A percentile compares a stretch with the other conserved stretches of the same genome.
Evolutionary conservation across 2,113 vertebrate genomes (phyloP).

Genomic region (Nibea coibor): DNA sequence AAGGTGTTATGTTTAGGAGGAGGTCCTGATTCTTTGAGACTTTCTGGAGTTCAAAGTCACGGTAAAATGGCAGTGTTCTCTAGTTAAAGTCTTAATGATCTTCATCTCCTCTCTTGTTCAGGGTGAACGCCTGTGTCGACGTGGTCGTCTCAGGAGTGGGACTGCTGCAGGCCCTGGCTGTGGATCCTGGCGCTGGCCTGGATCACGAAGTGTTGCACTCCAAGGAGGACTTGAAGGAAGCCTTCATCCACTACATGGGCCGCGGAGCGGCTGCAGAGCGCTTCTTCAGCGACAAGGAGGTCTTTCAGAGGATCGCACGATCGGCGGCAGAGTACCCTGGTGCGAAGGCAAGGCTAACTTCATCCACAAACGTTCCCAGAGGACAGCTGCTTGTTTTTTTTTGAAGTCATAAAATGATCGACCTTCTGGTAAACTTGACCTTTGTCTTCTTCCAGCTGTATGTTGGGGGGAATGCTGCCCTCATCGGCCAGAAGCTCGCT

Average conservation of each 20-base stretch:
- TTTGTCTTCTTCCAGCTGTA: slow-evolving; percentile 86
- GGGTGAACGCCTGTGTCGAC: slow-evolving; percentile 96
- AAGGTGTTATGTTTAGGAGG: neutral
- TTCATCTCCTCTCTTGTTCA: slow-evolving; percentile 50
- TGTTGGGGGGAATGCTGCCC: slow-evolving; percentile 96
- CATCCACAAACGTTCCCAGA: neutral
- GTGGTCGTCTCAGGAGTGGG: slow-evolving; percentile 95
- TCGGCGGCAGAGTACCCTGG: slow-evolving; percentile 88
- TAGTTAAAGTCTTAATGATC: neutral
- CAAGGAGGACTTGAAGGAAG: slow-evolving; percentile 87
- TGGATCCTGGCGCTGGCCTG: slow-evolving; percentile 82
- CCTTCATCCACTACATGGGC: slow-evolving; percentile 92
- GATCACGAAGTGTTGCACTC: slow-evolving; percentile 89
- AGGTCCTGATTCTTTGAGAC: neutral
- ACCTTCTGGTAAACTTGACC: neutral
- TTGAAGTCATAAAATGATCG: neutral
- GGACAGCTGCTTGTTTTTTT: neutral
- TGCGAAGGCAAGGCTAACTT: slow-evolving; percentile 87
- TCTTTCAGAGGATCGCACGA: slow-evolving; percentile 87
- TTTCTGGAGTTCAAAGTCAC: neutral
- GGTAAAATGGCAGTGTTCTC: neutral
- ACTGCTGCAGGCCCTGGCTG: slow-evolving; percentile 89
- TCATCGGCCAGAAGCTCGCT: slow-evolving; percentile 96
- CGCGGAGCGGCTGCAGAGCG: slow-evolving; percentile 94
- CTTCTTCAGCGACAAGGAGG: slow-evolving; percentile 89